These are phyloP conservation scores for Acronicta leporina DNA, from an alignment of 2,888 invertebrate species.

Conservation along the genomic window DNA sequence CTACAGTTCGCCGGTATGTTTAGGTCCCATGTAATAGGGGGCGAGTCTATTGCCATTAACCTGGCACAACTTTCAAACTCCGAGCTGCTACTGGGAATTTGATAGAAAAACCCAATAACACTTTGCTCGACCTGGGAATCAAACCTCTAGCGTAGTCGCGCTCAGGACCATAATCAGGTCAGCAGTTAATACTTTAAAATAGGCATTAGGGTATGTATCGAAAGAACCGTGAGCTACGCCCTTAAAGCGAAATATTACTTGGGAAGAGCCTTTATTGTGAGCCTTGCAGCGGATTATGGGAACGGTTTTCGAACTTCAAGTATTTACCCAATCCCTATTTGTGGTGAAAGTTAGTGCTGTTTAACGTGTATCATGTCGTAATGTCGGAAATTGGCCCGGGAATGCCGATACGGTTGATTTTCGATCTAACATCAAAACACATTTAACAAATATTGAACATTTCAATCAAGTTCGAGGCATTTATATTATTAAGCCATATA, in stretches of 20 bases:
- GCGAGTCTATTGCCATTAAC: too few species aligned
- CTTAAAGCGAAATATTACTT: slow-evolving; percentile 22
- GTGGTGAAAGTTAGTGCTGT: slow-evolving; percentile 26
- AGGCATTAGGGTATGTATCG: too few species aligned
- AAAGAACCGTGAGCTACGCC: too few species aligned
- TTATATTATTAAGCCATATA: not conserved
- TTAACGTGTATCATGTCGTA: not conserved
- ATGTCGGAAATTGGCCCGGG: slow-evolving; percentile 3
- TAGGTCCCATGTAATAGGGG: too few species aligned
- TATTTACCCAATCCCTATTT: slow-evolving; percentile 31
- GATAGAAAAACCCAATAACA: too few species aligned
- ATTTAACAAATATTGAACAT: not conserved
- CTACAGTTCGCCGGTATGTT: too few species aligned
- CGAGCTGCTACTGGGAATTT: too few species aligned
- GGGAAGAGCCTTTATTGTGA: slow-evolving; percentile 35
- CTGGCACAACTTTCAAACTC: too few species aligned
- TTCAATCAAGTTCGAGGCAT: not conserved
- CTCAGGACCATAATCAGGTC: too few species aligned
- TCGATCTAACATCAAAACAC: not conserved
- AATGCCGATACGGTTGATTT: not conserved
- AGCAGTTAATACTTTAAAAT: too few species aligned
- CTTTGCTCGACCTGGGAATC: too few species aligned
- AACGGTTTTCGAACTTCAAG: slow-evolving; percentile 26
- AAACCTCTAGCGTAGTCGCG: too few species aligned
- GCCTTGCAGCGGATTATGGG: slow-evolving; percentile 11